Base-by-base conservation (phyloP, 2,797 vertebrate genomes). In the Heterohyrax brucei region DNA sequence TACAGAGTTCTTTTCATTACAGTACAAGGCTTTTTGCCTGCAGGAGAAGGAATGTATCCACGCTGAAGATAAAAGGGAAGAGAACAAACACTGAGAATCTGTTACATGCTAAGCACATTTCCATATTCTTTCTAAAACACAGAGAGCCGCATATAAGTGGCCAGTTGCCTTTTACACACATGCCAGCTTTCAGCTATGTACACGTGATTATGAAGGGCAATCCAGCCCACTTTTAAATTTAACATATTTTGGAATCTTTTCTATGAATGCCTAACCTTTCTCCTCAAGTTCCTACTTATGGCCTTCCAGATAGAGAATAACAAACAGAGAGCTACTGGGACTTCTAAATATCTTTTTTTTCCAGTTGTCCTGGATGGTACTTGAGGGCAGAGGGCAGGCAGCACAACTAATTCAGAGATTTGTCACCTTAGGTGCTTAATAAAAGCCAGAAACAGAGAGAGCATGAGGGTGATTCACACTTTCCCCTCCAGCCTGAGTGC, bases 361-460 rank as follows among this genome's bases (percentile, higher is more conserved):
- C 79, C 53, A 84, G 62, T 7, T 77, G 3, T 53, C 53, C n/a
- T 85, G 19, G 19, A 28, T 64, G 62, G n/a, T 59, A 24, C 28
- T 56, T 72, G 79, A 76, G 28, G 76, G 59, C 22, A 66, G 76
- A 96, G 84, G 21, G 16, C 59, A 92, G 82, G 21, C 44, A 81
- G 7, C 72, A 46, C 1, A 2, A 77, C 72, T 22, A 39, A 61
- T 78, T 75, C 50, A 21, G 61, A 87, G 80, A 62, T 53, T 33
- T 48, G 56, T 75, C 77, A 18, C 21, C n/a, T 6, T 22, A 13
- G 10, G 46, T 87, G 68, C 61, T 50, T 83, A 19, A 26, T 14
- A 50, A 76, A 88, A 96, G 48, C 28, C 53, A 86, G 39, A 33
- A 82, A 28, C 1, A 10, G 78, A 81, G 70, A 78, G 30, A 39